Base-by-base conservation (phyloP, 2,797 vertebrate species). In the Euthynnus affinis region DNA sequence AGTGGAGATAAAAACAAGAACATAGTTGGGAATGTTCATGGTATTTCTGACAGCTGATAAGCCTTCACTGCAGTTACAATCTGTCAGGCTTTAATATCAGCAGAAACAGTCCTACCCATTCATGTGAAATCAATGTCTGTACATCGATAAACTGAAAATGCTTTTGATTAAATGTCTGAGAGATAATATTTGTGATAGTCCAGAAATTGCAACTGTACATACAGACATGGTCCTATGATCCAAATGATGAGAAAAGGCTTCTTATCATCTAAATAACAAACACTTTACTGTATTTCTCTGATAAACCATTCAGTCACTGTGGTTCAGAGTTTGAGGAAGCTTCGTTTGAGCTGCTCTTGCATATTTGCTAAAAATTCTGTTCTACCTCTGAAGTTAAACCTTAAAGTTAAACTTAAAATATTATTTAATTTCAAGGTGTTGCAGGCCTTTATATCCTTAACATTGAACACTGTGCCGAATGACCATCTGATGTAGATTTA, bases 31-130 rank as follows among this genome's bases (percentile, higher is more conserved):
- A 81, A 51, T 10, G 37, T 66, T 80, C 40, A 70, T 56, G 60
- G 53, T 66, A 29, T 58, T 27, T 74, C 18, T 63, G 60, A 65
- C 34, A 71, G 71, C 59, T 70, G 91, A 88, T 84, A 78, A 71
- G 68, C 52, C 58, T 52, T 48, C n/a, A 29, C 52, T 25, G 64
- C 57, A 10, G 58, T 62, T 34, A 69, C 79, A 83, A 72, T 84
- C 82, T 82, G 62, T 27, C 59, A 56, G 22, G 17, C 66, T 78
- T 74, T 46, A 25, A 44, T 59, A 29, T 76, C 55, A 72, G 76
- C 62, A 88, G 87, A 87, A 81, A 89, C 78, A 84, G 86, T 90
- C 64, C 57, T 55, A 34, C 44, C 46, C 56, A 63, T 74, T 70
- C 42, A 71, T 74, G 59, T 9, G 22, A 76, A 73, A 73, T 44